Evolutionary conservation across 2,888 invertebrate genomes (phyloP), one percentile per base, ranked within the genome.

Genomic region (Diadegma fenestrale): DNA sequence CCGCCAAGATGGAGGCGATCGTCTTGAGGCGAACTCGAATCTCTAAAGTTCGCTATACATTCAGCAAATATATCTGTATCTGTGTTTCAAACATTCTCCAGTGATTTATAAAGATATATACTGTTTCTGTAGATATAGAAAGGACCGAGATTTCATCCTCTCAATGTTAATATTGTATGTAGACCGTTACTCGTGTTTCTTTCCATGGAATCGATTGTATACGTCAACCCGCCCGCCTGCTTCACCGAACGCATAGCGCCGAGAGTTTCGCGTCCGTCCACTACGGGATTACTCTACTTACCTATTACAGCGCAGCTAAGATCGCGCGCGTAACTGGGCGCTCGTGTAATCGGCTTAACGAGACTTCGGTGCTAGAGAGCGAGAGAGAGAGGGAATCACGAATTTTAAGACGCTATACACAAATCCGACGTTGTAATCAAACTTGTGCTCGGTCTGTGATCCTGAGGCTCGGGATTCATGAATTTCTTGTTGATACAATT

Each of bases 181-280:
- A 73, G 26, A 68, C 84, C 84, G 84, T 84, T 84, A 84, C 68
- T 61, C 80, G 84, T 78, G 22, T 84, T 81, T 81, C 77, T 72
- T 81, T 81, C 48, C 78, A 54, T 12, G 43, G 81, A 81, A 84
- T 84, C 84, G 84, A 81, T 84, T 84, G 84, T 81, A 81, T 81
- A 84, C 84, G 84, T 84, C 84, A 84, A 84, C 63, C 17, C 66
- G 69, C 83, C 84, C 76, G 66, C 80, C 76, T 45, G 45, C 37
- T 72, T 66, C 48, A 45, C 63, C 76, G 64, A 80, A 77, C 71
- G 66, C n/a, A 66, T 75, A 45, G 10, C 51, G 19, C 63, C 30
- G 54, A 43, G 26, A 43, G 43, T 64, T 41, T 68, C 68, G 66
- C 58, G 71, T 71, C 76, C 66, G 76, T 84, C 80, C 79, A 71